Evolutionary conservation across 2,888 invertebrate species (phyloP).

Genomic region (Microplitis manilae): DNA sequence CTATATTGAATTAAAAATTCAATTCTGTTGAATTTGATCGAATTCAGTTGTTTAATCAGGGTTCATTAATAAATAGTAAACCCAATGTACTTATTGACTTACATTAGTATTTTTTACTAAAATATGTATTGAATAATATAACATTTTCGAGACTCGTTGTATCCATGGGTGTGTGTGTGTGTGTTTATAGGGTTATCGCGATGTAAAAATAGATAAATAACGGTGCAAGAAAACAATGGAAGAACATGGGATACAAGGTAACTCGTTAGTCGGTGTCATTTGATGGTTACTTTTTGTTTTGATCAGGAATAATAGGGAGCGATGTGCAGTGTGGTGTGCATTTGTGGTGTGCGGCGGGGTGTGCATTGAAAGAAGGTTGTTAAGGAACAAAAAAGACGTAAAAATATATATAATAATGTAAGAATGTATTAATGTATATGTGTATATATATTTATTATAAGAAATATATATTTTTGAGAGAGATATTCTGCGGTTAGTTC

Average conservation of each 20-base stretch:
- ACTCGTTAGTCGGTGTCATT: conserved; percentile 1
- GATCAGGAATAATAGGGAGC: too few relatives aligned
- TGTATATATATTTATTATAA: not conserved
- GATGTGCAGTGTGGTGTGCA: not conserved
- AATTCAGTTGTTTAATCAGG: too few relatives aligned
- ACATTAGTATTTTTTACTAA: too few relatives aligned
- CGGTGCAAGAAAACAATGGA: not conserved
- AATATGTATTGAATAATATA: too few relatives aligned
- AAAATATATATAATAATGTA: not conserved
- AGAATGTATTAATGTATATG: not conserved
- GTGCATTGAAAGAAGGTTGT: not conserved
- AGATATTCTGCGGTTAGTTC: conserved; percentile 47
- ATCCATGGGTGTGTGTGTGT: too few relatives aligned
- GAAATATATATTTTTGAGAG: not conserved
- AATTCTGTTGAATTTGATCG: too few relatives aligned
- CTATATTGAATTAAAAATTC: too few relatives aligned
- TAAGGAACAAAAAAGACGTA: not conserved
- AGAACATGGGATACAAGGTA: not conserved
- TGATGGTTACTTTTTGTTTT: not conserved
- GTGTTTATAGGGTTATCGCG: not conserved
- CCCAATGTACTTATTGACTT: too few relatives aligned
- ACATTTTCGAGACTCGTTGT: too few relatives aligned
- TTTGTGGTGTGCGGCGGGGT: not conserved
- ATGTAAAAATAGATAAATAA: not conserved
- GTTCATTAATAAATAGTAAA: too few relatives aligned